Base-by-base conservation (phyloP, 2,113 vertebrate genomes). In the Egretta garzetta region DNA sequence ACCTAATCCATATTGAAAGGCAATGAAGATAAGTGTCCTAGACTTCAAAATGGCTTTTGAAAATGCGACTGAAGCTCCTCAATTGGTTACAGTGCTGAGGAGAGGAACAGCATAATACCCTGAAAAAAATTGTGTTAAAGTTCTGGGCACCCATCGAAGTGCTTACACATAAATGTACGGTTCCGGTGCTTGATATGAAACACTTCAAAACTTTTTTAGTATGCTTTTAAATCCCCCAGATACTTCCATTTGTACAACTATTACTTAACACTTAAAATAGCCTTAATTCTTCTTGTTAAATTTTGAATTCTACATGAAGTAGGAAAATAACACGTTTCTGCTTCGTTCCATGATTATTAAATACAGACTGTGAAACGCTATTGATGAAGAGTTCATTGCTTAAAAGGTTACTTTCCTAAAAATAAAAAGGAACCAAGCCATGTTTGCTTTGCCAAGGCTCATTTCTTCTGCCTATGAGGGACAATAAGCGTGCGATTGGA, bases 351-450 rank as follows among this genome's bases (percentile, higher is more conserved):
- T 30, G 80, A 53, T 89, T 82, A 86, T 91, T 88, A 93, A 93
- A 88, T 80, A 63, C 18, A 80, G 93, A 28, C 43, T 33, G 64
- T 30, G 75, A 82, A 67, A 88, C 14, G 1, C 67, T 70, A 47
- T 68, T 66, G 95, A 89, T 96, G 88, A 85, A 52, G 80, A 97
- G 66, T 52, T 94, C 63, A 24, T 75, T 30, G 83, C 89, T 93
- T 26, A 35, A 97, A 97, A 97, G 95, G 95, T 96, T 97, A 93
- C 70, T 92, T 91, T 66, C 81, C 93, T 96, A 93, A 94, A 96
- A 96, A 94, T 93, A 95, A 95, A 87, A 76, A 84, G 77, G 26
- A 89, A 32, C 45, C 58, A 22, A 26, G 84, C 74, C 37, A 55
- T 27, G 33, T 76, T 93, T 26, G 47, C 88, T n/a, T 56, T 73